A percentile compares a stretch with the other conserved stretches of the same genome.
These are phyloP conservation scores for Caenorhabditis auriculariae DNA, from an alignment of 2,888 invertebrate genomes.

Conservation along the genomic window DNA sequence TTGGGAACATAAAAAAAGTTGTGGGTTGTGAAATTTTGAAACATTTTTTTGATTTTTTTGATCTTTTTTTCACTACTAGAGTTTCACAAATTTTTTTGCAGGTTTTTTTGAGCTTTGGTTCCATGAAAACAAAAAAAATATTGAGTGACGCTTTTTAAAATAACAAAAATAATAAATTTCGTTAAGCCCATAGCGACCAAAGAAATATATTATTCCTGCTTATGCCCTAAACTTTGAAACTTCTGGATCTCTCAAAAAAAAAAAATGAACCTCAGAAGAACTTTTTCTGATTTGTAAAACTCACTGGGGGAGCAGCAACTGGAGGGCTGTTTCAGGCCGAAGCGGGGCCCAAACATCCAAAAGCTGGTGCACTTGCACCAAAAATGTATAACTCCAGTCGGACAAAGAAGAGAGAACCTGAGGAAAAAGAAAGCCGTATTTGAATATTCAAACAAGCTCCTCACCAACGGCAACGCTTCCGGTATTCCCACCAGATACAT, in stretches of 20 bases:
- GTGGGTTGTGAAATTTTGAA: no score
- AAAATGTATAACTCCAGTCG: conserved; percentile 35
- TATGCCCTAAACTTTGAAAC: neutral
- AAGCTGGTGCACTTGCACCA: conserved; percentile 74
- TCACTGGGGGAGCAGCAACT: conserved; percentile 87
- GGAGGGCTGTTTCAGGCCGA: conserved; percentile 84
- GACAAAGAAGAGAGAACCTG: conserved; percentile 31
- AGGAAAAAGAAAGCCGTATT: neutral
- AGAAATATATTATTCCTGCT: neutral
- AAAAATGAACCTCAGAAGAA: no score
- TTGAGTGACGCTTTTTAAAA: no score
- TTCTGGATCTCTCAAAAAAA: neutral
- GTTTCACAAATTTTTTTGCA: no score
- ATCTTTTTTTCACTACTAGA: no score
- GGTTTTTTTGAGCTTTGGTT: no score
- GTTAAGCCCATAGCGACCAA: neutral
- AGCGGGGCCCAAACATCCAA: conserved; percentile 80
- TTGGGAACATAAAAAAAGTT: no score
- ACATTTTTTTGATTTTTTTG: no score
- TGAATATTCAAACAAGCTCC: conserved; percentile 23
- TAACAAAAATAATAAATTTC: conserved; percentile 1
- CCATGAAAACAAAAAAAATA: no score
- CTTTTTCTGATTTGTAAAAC: conserved; percentile 43
- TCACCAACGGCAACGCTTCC: conserved; percentile 64
- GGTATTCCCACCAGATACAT: conserved; percentile 63